A percentile compares a stretch with the other conserved stretches of the same genome.
Evolutionary conservation across 2,888 invertebrate species (phyloP).

Genomic region (Epirrhoe tristata): DNA sequence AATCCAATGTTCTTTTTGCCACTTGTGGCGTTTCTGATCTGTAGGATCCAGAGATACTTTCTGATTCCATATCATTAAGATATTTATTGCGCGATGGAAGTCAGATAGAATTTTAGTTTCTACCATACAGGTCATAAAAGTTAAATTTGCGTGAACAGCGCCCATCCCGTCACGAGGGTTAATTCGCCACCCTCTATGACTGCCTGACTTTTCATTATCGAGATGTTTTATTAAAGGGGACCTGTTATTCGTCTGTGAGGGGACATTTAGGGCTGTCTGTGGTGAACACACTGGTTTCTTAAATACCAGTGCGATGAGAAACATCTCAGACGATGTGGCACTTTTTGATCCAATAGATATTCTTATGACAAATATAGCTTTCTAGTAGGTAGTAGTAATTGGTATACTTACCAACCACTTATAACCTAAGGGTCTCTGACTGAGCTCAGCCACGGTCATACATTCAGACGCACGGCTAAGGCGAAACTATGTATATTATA

Average conservation of each 20-base stretch:
- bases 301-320: neutral
- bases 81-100: conserved; percentile 76
- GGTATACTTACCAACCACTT: too few species aligned
- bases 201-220: conserved; percentile 86
- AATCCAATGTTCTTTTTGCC: conserved; percentile 47
- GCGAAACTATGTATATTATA: neutral
- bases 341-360: too few species aligned
- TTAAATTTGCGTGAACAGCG: conserved; percentile 59
- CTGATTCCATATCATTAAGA: conserved; percentile 84
- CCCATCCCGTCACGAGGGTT: conserved; percentile 63
- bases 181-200: conserved; percentile 81
- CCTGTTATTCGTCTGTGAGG: conserved; percentile 63
- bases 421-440: too few species aligned
- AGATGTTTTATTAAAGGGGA: conserved; percentile 86
- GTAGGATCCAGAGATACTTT: conserved; percentile 72
- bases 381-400: too few species aligned
- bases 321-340: neutral
- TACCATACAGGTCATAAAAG: conserved; percentile 62
- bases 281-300: conserved; percentile 35
- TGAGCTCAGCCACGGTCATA: too few species aligned
- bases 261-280: conserved; percentile 73
- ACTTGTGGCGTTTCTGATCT: conserved; percentile 61
- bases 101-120: conserved; percentile 68
- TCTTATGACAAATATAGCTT: too few species aligned
- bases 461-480: too few species aligned